Evolutionary conservation across 1,140 invertebrate genomes (phyloP), one percentile per base, ranked within the genome.

Genomic region (Polypedilum vanderplanki): DNA sequence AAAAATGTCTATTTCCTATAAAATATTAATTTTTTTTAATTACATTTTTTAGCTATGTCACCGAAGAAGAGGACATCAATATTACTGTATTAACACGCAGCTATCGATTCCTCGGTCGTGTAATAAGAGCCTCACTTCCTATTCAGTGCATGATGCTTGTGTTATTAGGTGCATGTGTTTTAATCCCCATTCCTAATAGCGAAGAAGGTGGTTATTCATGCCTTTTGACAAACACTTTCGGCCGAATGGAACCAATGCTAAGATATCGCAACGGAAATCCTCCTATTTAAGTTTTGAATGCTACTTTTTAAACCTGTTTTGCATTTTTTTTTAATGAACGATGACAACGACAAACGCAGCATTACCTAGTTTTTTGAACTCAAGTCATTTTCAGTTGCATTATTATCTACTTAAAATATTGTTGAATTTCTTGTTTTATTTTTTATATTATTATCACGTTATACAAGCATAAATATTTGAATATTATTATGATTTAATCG

Each of bases 91-190:
- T 94, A 77, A 85, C 87, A 64, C 88, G 90, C 79, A 89, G 92
- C 77, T 90, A 90, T 79, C 88, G 90, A 70, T 96, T 95, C 87
- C 86, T 97, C 79, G 89, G 90, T 76, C 89, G 95, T 79, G 95
- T 96, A 75, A 86, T 95, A 75, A 87, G 93, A 80, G 92, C 94
- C 41, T 96, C 95, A 12, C 84, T 98, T 76, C 95, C 95, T 40
- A 93, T 98, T 80, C 93, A 96, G 84, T 92, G 93, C 41, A 83
- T 97, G 76, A 91, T 97, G 86, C 85, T 97, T 78, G 85, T 97
- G 75, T 86, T 97, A 78, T 86, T 98, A 78, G 95, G 94, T 74
- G 90, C 93, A 75, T 93, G 94, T 64, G 91, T 93, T 40, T 85
- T 97, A 77, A 89, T 96, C 57, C 95, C 95, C 73, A 89, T 96